Evolutionary conservation across 2,113 vertebrate species (phyloP), one percentile per base, ranked within the genome.

Genomic region (Melanerpes aurifrons): DNA sequence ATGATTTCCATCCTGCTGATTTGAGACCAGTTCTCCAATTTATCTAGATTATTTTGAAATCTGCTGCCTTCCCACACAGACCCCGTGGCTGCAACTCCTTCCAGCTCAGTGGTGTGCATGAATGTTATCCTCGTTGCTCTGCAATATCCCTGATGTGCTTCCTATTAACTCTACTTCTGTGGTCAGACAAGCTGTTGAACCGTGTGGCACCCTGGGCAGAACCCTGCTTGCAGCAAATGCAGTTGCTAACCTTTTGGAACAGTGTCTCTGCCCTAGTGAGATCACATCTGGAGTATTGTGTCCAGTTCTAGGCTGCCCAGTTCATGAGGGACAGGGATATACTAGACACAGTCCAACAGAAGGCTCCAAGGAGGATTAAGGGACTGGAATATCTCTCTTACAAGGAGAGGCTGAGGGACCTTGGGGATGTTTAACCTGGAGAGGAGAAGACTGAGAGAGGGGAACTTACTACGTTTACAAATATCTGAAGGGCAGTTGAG

Each of bases 1-100:
- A 35, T 82, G 81, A 96, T 94, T 96, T 95, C 83, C 94, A 89
- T 84, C 89, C 86, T 63, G 84, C 89, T 94, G 91, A 93, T 85
- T 54, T 79, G 73, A 96, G 83, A 94, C 77, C 48, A 87, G 6
- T 87, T 90, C 67, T 73, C 91, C 91, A 82, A 59, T 96, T 93
- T 86, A 82, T 89, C 81, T 63, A 26, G 47, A 89, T 79, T 62
- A 57, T 94, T 95, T 91, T 96, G 86, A 90, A 89, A 92, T 75
- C 83, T 71, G 64, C 57, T 47, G 81, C 74, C 45, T 84, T 87
- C 35, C 47, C 35, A 18, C 37, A 10, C 58, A 84, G 70, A 86
- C 62, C 57, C 48, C 40, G 4, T 21, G 92, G 54, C 70, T 92
- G 35, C 73, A 85, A 29, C 63, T 92, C 81, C 84, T 96, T 77